Evolutionary conservation across 2,113 vertebrate species (phyloP), one percentile per base, ranked within the genome.

Genomic region (Noturus placidus): DNA sequence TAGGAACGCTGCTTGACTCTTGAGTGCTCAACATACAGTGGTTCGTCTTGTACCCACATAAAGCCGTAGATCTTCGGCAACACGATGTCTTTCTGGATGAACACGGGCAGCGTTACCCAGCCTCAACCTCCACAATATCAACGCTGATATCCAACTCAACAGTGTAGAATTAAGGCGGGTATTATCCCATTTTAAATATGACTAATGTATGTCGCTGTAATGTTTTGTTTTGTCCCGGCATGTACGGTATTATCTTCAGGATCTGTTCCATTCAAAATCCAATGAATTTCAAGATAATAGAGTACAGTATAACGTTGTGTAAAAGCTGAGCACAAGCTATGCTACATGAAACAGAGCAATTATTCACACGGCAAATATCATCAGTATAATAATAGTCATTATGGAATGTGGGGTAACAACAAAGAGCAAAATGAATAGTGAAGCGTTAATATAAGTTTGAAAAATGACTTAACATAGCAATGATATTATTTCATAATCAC

Each of bases 331-430:
- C 35, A 42, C 5, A 38, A 46, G 20, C 5, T 27, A 27, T 50
- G 22, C 10, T 76, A 25, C 11, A 27, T 25, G 20, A 25, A 46
- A 72, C 17, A 33, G 20, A 35, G n/a, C 13, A 33, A 33, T 17
- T 6, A 7, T 74, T 42, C 33, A 52, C 5, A 17, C n/a, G n/a
- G 78, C 30, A 57, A 59, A 81, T 59, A 27, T 81, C 59, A 59
- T 81, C 79, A 25, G 30, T 5, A 14, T 57, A 59, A 81, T 81
- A 59, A 57, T 7, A 59, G 79, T 81, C 13, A 81, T 81, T 81
- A 81, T 59, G 59, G 59, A 59, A 38, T 2, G n/a, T n/a, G n/a
- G n/a, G n/a, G n/a, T n/a, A n/a, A n/a, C n/a, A n/a, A n/a, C n/a
- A n/a, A n/a, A 77, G 22, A 79, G 46, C 15, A 19, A 33, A 79